Evolutionary conservation across 2,113 vertebrate species (phyloP), one percentile per base, ranked within the genome.

Genomic region (Progne subis): DNA sequence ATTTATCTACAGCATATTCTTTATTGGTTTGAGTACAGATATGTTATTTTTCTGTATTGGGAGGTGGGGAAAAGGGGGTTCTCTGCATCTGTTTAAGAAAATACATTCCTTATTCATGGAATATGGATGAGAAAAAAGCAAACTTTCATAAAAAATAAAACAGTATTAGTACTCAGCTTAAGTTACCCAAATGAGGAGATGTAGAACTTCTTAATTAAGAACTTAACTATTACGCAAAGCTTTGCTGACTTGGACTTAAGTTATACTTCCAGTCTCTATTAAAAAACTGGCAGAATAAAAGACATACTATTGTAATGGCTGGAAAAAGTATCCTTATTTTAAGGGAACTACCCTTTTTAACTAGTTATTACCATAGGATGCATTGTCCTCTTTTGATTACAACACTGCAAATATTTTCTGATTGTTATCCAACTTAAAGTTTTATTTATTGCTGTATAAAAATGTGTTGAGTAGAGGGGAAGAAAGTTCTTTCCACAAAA

Each of bases 1-100:
- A 97, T 97, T 96, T 96, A 97, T 91, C 90, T 95, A 80, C 82
- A 93, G 39, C 3, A 0, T 85, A 79, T 95, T 91, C 70, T 80
- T 92, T 92, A 96, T 90, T 85, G 91, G 86, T 92, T 84, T 64
- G 87, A 83, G 91, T 80, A 79, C 37, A 95, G 94, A 93, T 93
- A 74, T 29, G 47, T 31, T 88, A 44, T 52, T 92, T 95, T 75
- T 67, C 43, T 71, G 26, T 18, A 53, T 10, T 16, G n/a, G 39
- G n/a, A 88, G 34, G n/a, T 41, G 34, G 28, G 34, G 6, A 12
- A 92, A 94, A 85, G 55, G 21, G 18, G 25, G 13, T 79, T 88
- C 25, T 34, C 20, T 52, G 32, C 29, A 47, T 79, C 78, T 92
- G 67, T 53, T 70, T 46, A 65, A 46, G 71, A 67, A 95, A 85